Evolutionary conservation across 1,140 invertebrate genomes (phyloP).

Genomic region (Orius insidiosus): DNA sequence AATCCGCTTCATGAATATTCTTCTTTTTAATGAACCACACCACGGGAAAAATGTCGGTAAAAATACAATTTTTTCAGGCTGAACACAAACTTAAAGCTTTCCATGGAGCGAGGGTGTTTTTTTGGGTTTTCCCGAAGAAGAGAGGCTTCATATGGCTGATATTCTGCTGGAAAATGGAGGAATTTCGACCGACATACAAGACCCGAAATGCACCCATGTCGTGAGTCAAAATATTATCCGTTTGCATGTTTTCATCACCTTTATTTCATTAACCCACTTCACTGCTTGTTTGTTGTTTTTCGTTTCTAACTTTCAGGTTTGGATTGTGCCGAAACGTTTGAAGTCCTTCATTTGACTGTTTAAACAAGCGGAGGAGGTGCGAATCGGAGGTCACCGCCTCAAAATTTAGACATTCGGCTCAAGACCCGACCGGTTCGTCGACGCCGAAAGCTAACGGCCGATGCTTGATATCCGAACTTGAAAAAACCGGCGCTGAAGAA

Average conservation of each 20-base stretch:
- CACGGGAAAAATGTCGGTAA: too few species aligned
- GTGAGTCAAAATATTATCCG: slow-evolving; percentile 40
- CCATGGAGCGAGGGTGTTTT: slow-evolving; percentile 69
- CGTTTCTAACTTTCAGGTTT: slow-evolving; percentile 16
- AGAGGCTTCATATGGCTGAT: slow-evolving; percentile 80
- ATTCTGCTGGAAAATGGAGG: slow-evolving; percentile 73
- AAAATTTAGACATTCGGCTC: slow-evolving; percentile 11
- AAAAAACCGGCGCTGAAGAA: too few species aligned
- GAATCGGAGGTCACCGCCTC: slow-evolving; percentile 2
- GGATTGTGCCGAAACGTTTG: slow-evolving; percentile 18
- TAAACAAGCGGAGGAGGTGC: slow-evolving; percentile 6
- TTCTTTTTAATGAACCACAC: too few species aligned
- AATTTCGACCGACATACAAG: slow-evolving; percentile 47
- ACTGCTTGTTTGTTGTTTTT: slow-evolving; percentile 2
- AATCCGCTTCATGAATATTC: neutral
- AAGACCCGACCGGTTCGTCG: slow-evolving; percentile 9
- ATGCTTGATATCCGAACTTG: too few species aligned
- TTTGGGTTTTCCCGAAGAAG: slow-evolving; percentile 71
- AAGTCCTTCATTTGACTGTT: slow-evolving; percentile 13
- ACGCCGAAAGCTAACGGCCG: slow-evolving; percentile 5
- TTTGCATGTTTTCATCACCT: neutral
- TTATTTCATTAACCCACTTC: slow-evolving; percentile 11
- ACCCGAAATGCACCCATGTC: slow-evolving; percentile 74
- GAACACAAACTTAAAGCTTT: slow-evolving; percentile 72
- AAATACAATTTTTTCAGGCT: slow-evolving; percentile 25